Evolutionary conservation across 2,888 invertebrate species (phyloP).

Genomic region (Altica lythri): DNA sequence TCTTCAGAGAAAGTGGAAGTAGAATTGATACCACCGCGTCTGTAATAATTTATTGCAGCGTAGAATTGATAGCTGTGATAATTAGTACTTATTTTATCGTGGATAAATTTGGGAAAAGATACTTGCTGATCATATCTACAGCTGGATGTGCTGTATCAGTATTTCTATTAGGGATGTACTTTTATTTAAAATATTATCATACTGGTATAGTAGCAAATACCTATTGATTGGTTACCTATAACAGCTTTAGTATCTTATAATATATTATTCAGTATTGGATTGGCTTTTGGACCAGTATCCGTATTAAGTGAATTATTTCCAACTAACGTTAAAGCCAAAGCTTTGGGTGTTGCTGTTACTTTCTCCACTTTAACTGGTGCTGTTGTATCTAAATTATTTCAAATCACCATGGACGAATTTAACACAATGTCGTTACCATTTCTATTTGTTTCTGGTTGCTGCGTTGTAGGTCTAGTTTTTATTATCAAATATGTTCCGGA

Average conservation of each 20-base stretch:
- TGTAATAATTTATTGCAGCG: constrained; percentile 64
- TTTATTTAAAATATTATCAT: constrained; percentile 56
- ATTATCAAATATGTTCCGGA: constrained; percentile 67
- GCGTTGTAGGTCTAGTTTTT: constrained; percentile 65
- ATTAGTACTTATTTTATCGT: constrained; percentile 59
- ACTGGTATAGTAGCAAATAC: constrained; percentile 44
- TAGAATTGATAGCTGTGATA: constrained; percentile 64
- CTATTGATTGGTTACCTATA: constrained; percentile 60
- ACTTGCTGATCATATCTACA: constrained; percentile 64
- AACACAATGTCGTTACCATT: constrained; percentile 67
- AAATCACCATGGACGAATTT: constrained; percentile 61
- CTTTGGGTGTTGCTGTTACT: constrained; percentile 62
- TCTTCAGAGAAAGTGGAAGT: constrained; percentile 61
- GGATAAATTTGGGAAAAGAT: constrained; percentile 68
- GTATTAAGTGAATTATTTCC: constrained; percentile 63
- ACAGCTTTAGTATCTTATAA: constrained; percentile 59
- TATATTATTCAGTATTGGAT: constrained; percentile 59
- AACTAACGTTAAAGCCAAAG: constrained; percentile 61
- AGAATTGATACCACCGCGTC: constrained; percentile 61
- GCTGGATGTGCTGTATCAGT: constrained; percentile 56
- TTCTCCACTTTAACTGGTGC: constrained; percentile 59
- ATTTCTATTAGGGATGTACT: constrained; percentile 55
- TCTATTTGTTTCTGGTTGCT: constrained; percentile 66
- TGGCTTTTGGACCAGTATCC: constrained; percentile 60
- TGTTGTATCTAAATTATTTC: constrained; percentile 58